Evolutionary conservation across 2,888 invertebrate species (phyloP), one percentile per base, ranked within the genome.

Genomic region (Punctoribates punctum): DNA sequence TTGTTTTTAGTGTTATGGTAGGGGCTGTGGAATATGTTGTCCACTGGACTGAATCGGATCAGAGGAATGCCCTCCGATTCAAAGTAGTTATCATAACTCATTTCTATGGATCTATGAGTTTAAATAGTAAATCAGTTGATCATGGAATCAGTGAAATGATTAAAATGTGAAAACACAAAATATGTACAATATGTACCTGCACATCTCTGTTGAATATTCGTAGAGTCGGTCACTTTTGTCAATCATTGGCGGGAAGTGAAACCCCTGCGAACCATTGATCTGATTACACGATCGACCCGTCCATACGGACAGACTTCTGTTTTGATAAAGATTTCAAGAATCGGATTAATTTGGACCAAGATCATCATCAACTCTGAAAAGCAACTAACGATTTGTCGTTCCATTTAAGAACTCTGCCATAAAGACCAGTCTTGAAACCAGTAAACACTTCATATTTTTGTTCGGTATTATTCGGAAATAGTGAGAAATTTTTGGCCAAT

Each of bases 261-360:
- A 77, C 6, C 82, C 82, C 79, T 81, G 82, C 78, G 82, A 80
- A 9, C 82, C 82, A 76, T 82, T 82, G 13, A 82, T 81, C 77
- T 77, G 75, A 77, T 82, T 82, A 42, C 81, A 80, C 15, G 75
- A 76, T 8, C 76, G 23, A 13, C 77, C 77, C 27, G 73, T 79
- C 82, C 82, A 82, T 62, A 77, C 80, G 13, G 54, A 13, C 11
- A 82, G 77, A 54, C 57, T 72, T 15, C 78, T 78, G 73, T 29
- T n/a, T 75, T 76, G 34, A 42, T 17, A 76, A 46, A 48, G 8
- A 34, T 5, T 34, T 27, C 17, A 48, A n/a, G n/a, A n/a, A n/a
- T n/a, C n/a, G n/a, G n/a, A n/a, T n/a, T n/a, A n/a, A n/a, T n/a
- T n/a, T n/a, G n/a, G n/a, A n/a, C n/a, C n/a, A n/a, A n/a, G n/a